These are phyloP conservation scores for Brachynemurus nebulosus DNA, from an alignment of 2,888 invertebrate species.

Conservation along the genomic window DNA sequence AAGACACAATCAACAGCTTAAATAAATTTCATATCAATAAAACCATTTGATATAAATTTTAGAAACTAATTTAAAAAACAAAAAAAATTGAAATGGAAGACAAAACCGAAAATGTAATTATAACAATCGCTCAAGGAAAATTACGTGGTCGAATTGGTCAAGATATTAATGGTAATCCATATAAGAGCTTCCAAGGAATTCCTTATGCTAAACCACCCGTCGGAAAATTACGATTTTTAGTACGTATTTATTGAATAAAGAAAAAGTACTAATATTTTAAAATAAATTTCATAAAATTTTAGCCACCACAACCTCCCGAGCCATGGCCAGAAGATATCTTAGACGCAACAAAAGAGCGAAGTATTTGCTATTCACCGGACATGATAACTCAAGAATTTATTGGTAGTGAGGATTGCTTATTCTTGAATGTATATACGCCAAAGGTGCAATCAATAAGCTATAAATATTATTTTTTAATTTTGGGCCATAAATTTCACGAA, in stretches of 20 bases:
- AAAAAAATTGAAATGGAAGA: too few species aligned
- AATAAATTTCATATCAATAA: too few species aligned
- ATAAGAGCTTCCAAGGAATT: background rate
- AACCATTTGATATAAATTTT: too few species aligned
- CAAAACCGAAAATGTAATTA: background rate
- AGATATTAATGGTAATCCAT: background rate
- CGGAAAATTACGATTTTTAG: background rate
- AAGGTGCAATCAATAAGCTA: background rate
- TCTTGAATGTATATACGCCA: slow-evolving; percentile 3
- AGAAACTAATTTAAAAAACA: too few species aligned
- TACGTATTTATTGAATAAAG: too few species aligned
- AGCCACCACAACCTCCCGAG: slow-evolving; percentile 2
- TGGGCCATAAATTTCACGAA: too few species aligned
- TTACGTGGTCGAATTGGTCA: background rate
- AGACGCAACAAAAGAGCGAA: slow-evolving; percentile 2
- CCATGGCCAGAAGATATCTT: background rate
- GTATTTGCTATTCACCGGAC: background rate
- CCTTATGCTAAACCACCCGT: background rate
- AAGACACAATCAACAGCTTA: too few species aligned
- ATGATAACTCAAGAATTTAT: background rate
- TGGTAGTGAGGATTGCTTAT: slow-evolving; percentile 3
- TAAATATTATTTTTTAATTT: too few species aligned
- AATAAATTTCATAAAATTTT: too few species aligned
- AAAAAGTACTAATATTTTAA: too few species aligned
- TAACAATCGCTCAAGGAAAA: background rate